phyloP scores from a whole-genome alignment of 2,797 vertebrate species.

The Gouania willdenowi region DNA sequence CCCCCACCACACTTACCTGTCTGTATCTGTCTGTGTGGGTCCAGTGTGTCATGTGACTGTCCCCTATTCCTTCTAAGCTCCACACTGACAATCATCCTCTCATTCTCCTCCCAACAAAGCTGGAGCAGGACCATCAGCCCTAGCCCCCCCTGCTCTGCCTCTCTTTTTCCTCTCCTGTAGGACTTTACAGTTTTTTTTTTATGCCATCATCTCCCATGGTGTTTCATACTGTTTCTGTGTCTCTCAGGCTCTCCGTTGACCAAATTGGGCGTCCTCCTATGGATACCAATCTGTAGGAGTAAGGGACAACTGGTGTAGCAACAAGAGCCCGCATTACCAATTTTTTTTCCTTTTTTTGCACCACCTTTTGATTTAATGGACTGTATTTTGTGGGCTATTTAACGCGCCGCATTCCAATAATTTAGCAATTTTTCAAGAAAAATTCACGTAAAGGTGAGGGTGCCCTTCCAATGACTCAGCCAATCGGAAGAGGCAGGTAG shows the following conservation, averaged over 20 bases:
- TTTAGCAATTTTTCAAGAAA: too few species aligned
- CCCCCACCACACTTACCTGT: constrained; percentile 29
- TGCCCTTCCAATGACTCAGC: too few species aligned
- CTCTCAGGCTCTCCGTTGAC: constrained; percentile 67
- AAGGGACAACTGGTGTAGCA: constrained; percentile 65
- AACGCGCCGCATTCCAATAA: too few species aligned
- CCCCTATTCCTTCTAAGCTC: constrained; percentile 30
- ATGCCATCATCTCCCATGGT: constrained; percentile 66
- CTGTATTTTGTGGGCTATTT: too few species aligned
- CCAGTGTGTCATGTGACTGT: constrained; percentile 51
- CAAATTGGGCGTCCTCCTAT: constrained; percentile 67
- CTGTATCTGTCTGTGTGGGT: constrained; percentile 56
- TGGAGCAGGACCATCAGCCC: constrained; percentile 2
- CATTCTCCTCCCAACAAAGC: constrained; percentile 17
- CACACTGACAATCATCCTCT: constrained; percentile 68
- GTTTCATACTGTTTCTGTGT: constrained; percentile 75
- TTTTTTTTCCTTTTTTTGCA: background rate
- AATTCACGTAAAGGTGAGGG: too few species aligned
- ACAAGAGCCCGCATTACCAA: background rate
- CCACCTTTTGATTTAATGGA: too few species aligned
- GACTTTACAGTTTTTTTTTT: constrained; percentile 38
- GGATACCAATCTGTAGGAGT: constrained; percentile 74
- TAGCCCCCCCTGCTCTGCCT: constrained; percentile 6
- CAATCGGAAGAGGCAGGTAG: too few species aligned
- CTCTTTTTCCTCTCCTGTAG: constrained; percentile 52